Percentiles rank a stretch among this genome's conserved stretches.
phyloP scores from a whole-genome alignment of 2,113 vertebrate species.

The Nerophis ophidion region DNA sequence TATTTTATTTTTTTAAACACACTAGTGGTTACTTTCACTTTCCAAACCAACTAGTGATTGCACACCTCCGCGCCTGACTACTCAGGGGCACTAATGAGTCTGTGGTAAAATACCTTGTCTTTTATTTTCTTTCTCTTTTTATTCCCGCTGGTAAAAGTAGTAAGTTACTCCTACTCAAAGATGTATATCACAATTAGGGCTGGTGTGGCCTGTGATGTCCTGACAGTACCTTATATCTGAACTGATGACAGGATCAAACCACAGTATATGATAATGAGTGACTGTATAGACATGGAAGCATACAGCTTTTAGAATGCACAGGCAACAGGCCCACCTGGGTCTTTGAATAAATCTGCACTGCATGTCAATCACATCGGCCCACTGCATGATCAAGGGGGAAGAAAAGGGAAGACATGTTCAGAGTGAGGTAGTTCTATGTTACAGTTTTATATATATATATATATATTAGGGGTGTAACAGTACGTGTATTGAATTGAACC shows the following conservation, averaged over 20 bases:
- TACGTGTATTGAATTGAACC: too few relatives aligned
- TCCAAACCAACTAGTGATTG: not conserved
- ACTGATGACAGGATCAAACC: slow-evolving; percentile 42
- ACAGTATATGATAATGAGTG: slow-evolving; percentile 49
- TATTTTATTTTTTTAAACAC: not conserved
- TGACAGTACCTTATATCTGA: slow-evolving; percentile 43
- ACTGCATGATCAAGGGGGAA: slow-evolving; percentile 38
- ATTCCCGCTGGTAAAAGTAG: slow-evolving; percentile 23
- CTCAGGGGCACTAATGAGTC: slow-evolving; percentile 54
- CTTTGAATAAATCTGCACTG: slow-evolving; percentile 48
- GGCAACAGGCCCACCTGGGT: slow-evolving; percentile 44
- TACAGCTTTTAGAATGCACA: slow-evolving; percentile 29
- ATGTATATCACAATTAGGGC: slow-evolving; percentile 44
- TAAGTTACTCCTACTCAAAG: slow-evolving; percentile 28
- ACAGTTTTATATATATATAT: not conserved
- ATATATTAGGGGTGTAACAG: too few relatives aligned
- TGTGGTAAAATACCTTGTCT: slow-evolving; percentile 31
- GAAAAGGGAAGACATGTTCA: slow-evolving; percentile 7
- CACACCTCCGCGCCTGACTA: slow-evolving; percentile 41
- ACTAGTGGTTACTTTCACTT: not conserved
- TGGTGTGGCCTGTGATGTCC: slow-evolving; percentile 45
- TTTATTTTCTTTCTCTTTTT: not conserved
- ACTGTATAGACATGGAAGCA: slow-evolving; percentile 39
- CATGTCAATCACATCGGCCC: slow-evolving; percentile 43
- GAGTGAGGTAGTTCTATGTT: slow-evolving; percentile 16